phyloP scores from a whole-genome alignment of 2,113 vertebrate species.

The Cygnus atratus region DNA sequence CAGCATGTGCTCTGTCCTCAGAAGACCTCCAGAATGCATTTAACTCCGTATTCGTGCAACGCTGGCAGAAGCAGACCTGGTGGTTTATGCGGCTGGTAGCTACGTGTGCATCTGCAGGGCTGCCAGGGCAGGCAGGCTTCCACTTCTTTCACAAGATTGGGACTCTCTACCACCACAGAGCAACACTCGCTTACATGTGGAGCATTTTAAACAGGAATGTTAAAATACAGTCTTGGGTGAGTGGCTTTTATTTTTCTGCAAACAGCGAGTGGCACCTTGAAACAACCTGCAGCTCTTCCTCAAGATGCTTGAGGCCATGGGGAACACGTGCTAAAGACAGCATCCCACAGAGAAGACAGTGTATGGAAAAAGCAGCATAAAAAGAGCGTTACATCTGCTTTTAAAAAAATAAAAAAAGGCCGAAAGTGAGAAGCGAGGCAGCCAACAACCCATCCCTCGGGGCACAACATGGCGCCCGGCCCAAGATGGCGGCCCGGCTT shows the following conservation, averaged over 20 bases:
- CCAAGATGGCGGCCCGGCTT: neutral
- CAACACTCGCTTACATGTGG: too few relatives aligned
- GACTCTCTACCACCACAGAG: neutral
- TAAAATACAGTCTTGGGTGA: neutral
- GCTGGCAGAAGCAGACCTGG: neutral
- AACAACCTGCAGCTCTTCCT: accelerated
- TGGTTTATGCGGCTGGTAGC: neutral
- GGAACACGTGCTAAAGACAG: accelerated
- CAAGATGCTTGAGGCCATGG: neutral
- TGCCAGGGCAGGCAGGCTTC: accelerated
- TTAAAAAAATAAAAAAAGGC: neutral
- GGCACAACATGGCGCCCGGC: too few relatives aligned
- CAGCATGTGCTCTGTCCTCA: neutral
- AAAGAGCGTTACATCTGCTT: accelerated
- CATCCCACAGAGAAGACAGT: accelerated
- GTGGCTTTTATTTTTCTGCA: neutral
- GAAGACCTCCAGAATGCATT: neutral
- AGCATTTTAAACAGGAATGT: neutral
- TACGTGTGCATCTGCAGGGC: accelerated
- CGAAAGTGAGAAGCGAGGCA: accelerated
- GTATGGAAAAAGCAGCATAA: accelerated
- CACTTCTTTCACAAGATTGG: neutral
- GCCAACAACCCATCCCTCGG: accelerated
- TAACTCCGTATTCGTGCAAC: neutral
- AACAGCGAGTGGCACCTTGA: neutral